Conservation (phyloP, 2,797 vertebrate genomes). For the Bradypodion pumilum region DNA sequence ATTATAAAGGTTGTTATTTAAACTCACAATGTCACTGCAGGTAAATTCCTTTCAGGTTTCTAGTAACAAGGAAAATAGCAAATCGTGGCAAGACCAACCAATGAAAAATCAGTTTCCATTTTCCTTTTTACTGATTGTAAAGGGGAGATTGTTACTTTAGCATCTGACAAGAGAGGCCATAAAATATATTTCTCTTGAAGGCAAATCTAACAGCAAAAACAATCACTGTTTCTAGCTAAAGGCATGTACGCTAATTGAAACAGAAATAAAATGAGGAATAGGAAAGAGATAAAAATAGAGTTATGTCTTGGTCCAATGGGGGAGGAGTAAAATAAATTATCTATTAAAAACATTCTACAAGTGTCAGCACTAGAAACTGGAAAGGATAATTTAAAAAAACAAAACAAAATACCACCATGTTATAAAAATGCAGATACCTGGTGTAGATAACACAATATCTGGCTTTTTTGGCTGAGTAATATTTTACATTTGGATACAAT, state of each 20-base stretch:
- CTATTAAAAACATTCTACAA: conserved; percentile 54
- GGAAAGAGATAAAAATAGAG: conserved; percentile 63
- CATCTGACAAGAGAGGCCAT: conserved; percentile 60
- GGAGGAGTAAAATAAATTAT: conserved; percentile 64
- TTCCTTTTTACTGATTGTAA: conserved; percentile 42
- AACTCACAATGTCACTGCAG: not conserved
- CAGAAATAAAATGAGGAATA: conserved; percentile 64
- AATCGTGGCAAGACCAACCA: not conserved
- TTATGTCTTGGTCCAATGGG: conserved; percentile 60
- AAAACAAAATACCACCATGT: conserved; percentile 20
- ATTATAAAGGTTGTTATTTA: not conserved
- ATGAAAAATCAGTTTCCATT: conserved; percentile 33
- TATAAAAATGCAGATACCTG: conserved; percentile 58
- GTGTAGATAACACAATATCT: conserved; percentile 38
- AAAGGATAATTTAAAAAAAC: conserved; percentile 41
- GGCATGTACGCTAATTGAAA: conserved; percentile 59
- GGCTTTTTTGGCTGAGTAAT: conserved; percentile 43
- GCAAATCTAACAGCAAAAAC: conserved; percentile 60
- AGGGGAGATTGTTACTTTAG: conserved; percentile 45
- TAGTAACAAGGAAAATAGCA: conserved; percentile 18
- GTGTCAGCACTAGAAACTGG: conserved; percentile 53
- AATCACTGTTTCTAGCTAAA: conserved; percentile 60
- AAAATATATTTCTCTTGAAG: conserved; percentile 60
- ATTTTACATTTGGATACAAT: conserved; percentile 53
- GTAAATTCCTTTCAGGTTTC: not conserved